Percentiles rank a stretch among this genome's conserved stretches.
Conservation (phyloP, 2,797 vertebrate species). For the Lithobates sylvaticus region DNA sequence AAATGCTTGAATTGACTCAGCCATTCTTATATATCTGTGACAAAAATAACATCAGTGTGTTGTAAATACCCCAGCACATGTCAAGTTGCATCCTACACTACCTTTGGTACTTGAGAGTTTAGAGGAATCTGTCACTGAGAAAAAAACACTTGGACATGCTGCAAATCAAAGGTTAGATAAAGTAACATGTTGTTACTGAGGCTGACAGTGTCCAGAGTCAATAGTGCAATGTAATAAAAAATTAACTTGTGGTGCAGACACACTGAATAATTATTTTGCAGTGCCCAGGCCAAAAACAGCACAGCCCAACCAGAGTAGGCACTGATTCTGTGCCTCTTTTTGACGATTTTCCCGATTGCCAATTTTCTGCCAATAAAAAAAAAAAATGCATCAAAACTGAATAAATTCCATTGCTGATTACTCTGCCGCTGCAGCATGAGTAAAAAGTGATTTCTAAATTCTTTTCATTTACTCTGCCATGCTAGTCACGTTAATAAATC, state of each 20-base stretch:
- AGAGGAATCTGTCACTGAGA: background rate
- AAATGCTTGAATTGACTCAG: background rate
- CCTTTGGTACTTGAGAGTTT: background rate
- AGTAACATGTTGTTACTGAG: background rate
- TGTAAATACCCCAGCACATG: background rate
- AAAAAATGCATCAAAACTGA: too few relatives aligned
- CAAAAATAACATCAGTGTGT: background rate
- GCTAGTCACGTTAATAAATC: too few relatives aligned
- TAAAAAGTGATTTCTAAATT: too few relatives aligned
- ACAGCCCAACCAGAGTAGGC: too few relatives aligned
- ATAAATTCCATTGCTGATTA: too few relatives aligned
- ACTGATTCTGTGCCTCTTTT: too few relatives aligned
- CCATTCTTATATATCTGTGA: background rate
- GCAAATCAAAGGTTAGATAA: background rate
- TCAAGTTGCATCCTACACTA: background rate
- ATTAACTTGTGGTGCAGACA: background rate
- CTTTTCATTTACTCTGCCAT: too few relatives aligned
- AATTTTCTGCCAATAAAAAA: too few relatives aligned
- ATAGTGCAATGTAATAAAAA: background rate
- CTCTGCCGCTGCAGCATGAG: too few relatives aligned
- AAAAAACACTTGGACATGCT: background rate
- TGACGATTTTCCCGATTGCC: too few relatives aligned
- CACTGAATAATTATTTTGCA: background rate
- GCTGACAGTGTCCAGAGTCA: too few relatives aligned
- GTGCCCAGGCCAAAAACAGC: too few relatives aligned